A percentile compares a stretch with the other conserved stretches of the same genome.
Evolutionary conservation across 2,797 vertebrate species (phyloP).

Genomic region (Mus caroli): DNA sequence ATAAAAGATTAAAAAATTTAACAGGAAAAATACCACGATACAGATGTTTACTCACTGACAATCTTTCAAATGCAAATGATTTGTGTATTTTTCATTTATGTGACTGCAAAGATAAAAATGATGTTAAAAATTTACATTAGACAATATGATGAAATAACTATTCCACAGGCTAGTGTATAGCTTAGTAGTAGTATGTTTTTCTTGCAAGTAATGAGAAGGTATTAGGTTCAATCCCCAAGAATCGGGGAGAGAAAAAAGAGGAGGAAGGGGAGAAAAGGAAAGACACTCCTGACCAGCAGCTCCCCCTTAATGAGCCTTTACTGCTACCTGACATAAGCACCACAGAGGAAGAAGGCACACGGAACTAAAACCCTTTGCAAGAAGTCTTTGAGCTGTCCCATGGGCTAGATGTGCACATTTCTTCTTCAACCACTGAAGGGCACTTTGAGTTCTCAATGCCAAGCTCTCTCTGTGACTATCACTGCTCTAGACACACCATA

Average conservation of each 20-base stretch:
- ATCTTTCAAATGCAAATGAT: conserved; percentile 32
- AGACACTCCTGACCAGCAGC: neutral
- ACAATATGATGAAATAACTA: neutral
- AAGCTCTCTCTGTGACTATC: neutral
- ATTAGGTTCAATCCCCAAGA: neutral
- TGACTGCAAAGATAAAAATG: conserved; percentile 42
- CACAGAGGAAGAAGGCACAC: neutral
- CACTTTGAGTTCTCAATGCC: neutral
- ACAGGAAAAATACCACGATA: neutral
- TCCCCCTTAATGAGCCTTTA: neutral
- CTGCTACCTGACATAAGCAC: neutral
- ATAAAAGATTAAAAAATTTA: conserved; percentile 45
- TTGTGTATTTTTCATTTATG: conserved; percentile 20
- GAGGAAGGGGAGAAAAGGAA: neutral
- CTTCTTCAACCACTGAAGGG: neutral
- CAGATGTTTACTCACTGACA: neutral
- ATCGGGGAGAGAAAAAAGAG: neutral
- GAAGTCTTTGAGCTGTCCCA: neutral
- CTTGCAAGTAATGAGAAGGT: neutral
- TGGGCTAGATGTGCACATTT: neutral
- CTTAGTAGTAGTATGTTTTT: neutral
- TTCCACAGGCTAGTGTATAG: neutral
- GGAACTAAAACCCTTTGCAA: neutral
- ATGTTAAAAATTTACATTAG: neutral
- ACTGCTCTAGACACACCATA: neutral